These are phyloP conservation scores for Nixonia krombeini DNA, from an alignment of 1,140 invertebrate species.

Conservation along the genomic window DNA sequence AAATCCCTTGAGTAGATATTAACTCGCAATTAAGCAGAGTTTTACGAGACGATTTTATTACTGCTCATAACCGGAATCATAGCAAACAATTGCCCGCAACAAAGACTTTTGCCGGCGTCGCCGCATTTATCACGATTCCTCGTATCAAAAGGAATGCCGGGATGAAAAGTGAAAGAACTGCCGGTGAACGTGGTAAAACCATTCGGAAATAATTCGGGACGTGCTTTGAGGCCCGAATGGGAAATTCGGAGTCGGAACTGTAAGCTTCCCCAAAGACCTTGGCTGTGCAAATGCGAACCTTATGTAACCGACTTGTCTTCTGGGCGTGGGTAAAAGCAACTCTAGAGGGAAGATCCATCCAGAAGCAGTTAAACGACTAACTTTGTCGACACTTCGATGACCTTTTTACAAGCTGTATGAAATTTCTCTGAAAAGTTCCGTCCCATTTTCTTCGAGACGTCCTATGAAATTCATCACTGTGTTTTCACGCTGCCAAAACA, in stretches of 20 bases:
- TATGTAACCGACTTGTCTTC: slow-evolving; percentile 13
- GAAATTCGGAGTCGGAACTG: slow-evolving; percentile 47
- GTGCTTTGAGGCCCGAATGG: slow-evolving; percentile 57
- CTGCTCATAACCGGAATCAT: too few relatives aligned
- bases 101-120: slow-evolving; percentile 19
- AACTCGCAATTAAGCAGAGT: too few relatives aligned
- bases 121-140: slow-evolving; percentile 20
- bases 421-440: too few relatives aligned
- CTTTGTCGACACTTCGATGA: too few relatives aligned
- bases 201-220: slow-evolving; percentile 59
- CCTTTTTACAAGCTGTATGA: too few relatives aligned
- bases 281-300: slow-evolving; percentile 38
- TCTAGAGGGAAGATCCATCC: too few relatives aligned
- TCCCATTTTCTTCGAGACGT: too few relatives aligned
- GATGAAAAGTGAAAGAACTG: slow-evolving; percentile 23
- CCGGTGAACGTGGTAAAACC: slow-evolving; percentile 38
- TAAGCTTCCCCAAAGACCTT: slow-evolving; percentile 30
- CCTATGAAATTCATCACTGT: too few relatives aligned
- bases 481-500: too few relatives aligned
- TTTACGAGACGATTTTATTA: too few relatives aligned
- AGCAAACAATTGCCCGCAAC: background rate
- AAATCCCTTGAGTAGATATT: too few relatives aligned
- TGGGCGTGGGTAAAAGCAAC: background rate
- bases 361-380: too few relatives aligned
- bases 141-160: slow-evolving; percentile 29